Evolutionary conservation across 2,888 invertebrate genomes (phyloP), one percentile per base, ranked within the genome.

Genomic region (Clunio marinus): DNA sequence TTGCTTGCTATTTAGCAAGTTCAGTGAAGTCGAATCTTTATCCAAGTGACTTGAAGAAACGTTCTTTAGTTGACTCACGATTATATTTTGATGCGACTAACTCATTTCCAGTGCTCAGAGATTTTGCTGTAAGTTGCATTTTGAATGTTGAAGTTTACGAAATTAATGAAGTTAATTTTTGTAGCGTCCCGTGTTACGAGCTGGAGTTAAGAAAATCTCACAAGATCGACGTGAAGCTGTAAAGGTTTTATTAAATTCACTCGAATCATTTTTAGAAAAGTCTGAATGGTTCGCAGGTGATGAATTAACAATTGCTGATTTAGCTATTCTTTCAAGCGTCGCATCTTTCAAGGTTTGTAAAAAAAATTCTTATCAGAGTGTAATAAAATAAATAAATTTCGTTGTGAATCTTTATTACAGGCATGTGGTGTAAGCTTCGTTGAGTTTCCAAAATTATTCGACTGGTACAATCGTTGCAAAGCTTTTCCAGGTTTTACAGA

Each of bases 401-500:
- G 15, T 41, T 41, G 41, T 15, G 10, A 3, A 15, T 41, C 41
- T 28, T 41, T 13, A 41, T 68, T 70, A 8, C 37, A 71, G 71
- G 68, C 70, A 45, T 68, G 70, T 24, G 72, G 72, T n/a, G 71
- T 70, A 4, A 67, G 70, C 55, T 69, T 72, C 8, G 60, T 32
- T n/a, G 4, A 68, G 35, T 72, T 70, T 51, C 66, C 65, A 60
- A 72, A 71, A 24, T n/a, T 72, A 10, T 45, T 68, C 13, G 70
- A 68, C n/a, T 88, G 87, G 88, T 70, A 85, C 8, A 78, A 82
- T 62, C 78, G 81, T 69, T 87, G 87, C 74, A 77, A 80, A 27
- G 72, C 77, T 20, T 76, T 88, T 45, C 85, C 86, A 17, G 83
- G 83, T 35, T 85, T 81, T 73, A 76, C 75, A 28, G 84, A 85